Evolutionary conservation across 2,797 vertebrate species (phyloP).

Genomic region (Sebastes variabilis): DNA sequence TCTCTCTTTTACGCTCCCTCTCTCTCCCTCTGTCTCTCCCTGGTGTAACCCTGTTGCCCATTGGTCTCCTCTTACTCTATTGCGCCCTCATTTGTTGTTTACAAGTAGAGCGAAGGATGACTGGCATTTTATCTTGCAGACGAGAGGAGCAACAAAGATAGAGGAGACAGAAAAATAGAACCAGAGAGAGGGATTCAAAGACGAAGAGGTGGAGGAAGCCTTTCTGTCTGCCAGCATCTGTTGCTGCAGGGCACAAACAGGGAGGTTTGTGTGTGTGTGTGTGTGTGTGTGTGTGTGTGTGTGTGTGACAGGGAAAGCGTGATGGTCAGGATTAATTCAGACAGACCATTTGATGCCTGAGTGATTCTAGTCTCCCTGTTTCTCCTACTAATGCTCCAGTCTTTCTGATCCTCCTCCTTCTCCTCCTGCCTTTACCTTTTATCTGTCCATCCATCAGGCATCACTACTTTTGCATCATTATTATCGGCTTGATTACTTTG

Average conservation of each 20-base stretch:
- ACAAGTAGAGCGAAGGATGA: conserved; percentile 70
- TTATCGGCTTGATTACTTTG: conserved; percentile 19
- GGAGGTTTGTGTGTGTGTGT: conserved; percentile 22
- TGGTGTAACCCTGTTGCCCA: conserved; percentile 39
- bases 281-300: background rate
- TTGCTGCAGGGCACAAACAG: conserved; percentile 61
- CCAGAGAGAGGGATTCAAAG: conserved; percentile 42
- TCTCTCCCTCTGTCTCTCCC: conserved; percentile 15
- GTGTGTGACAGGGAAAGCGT: conserved; percentile 45
- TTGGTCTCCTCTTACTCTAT: conserved; percentile 55
- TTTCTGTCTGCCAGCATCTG: conserved; percentile 69
- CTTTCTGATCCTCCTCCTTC: conserved; percentile 10
- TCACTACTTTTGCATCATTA: conserved; percentile 13
- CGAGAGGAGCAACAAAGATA: conserved; percentile 58
- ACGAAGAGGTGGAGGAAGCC: conserved; percentile 43
- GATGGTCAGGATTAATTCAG: conserved; percentile 75
- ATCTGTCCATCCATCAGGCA: conserved; percentile 19
- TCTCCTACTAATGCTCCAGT: conserved; percentile 44
- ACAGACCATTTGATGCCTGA: conserved; percentile 76
- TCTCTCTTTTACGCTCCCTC: conserved; percentile 46
- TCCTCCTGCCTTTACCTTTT: conserved; percentile 4
- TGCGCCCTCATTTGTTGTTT: conserved; percentile 74
- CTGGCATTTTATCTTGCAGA: conserved; percentile 71
- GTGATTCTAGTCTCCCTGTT: conserved; percentile 55
- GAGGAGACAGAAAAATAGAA: conserved; percentile 57